Evolutionary conservation across 2,797 vertebrate genomes (phyloP).

Genomic region (Anguilla pacifica): DNA sequence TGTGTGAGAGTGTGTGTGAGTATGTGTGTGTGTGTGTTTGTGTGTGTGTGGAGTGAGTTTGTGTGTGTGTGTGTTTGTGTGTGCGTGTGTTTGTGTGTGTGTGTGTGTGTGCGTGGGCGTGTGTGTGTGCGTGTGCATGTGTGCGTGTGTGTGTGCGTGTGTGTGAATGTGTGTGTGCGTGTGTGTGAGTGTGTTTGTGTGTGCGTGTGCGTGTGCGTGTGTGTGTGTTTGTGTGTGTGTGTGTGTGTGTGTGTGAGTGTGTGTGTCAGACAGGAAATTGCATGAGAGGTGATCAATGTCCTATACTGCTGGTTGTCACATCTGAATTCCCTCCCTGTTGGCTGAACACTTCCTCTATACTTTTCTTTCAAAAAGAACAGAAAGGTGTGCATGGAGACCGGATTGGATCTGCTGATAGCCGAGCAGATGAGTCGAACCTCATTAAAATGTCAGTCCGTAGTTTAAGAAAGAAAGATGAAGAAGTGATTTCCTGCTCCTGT

Average conservation of each 20-base stretch:
- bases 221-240: too few species aligned
- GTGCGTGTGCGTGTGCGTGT: too few species aligned
- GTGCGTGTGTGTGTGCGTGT: too few species aligned
- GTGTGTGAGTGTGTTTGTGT: too few species aligned
- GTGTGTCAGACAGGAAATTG: neutral
- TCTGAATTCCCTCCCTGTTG: neutral
- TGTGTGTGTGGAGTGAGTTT: too few species aligned
- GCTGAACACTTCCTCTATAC: neutral
- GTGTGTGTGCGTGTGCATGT: too few species aligned
- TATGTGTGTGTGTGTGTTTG: too few species aligned
- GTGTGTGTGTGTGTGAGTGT: constrained; percentile 32
- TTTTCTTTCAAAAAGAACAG: constrained; percentile 16
- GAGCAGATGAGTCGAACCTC: constrained; percentile 5
- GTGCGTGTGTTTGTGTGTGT: too few species aligned
- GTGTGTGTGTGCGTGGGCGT: too few species aligned
- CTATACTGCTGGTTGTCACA: neutral
- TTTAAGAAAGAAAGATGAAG: constrained; percentile 59
- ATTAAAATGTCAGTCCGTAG: constrained; percentile 35
- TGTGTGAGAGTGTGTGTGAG: too few species aligned
- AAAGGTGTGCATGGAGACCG: neutral
- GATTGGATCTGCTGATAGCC: neutral
- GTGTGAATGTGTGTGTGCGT: too few species aligned
- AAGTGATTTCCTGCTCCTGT: constrained; percentile 1
- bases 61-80: too few species aligned
- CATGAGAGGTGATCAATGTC: neutral